phyloP scores from a whole-genome alignment of 2,888 invertebrate genomes.

The Scaptomyza flava region DNA sequence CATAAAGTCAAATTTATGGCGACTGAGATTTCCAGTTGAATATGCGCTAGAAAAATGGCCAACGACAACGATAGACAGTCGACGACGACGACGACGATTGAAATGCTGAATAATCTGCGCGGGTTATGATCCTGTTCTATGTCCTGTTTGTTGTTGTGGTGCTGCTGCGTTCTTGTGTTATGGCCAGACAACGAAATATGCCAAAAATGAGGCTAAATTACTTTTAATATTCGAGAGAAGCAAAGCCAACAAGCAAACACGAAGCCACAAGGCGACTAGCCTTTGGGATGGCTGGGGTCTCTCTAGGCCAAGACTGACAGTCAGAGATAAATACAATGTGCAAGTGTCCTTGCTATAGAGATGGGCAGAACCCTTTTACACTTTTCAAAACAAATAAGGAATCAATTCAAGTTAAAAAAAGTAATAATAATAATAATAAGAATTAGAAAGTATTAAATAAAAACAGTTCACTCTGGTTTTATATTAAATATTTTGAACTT shows the following conservation, averaged over 20 bases:
- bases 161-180: slow-evolving; percentile 16
- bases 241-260: slow-evolving; percentile 20
- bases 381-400: not conserved
- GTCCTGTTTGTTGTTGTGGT: slow-evolving; percentile 6
- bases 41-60: slow-evolving; percentile 52
- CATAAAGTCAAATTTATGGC: slow-evolving; percentile 80
- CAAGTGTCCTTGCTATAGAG: too few species aligned
- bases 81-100: slow-evolving; percentile 50
- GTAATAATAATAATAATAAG: not conserved
- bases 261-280: slow-evolving; percentile 11
- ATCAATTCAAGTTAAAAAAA: not conserved
- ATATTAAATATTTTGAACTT: not conserved
- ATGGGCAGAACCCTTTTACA: slow-evolving; percentile 12
- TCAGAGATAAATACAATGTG: slow-evolving; percentile 69
- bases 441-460: not conserved
- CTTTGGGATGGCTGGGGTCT: slow-evolving; percentile 3
- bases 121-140: slow-evolving; percentile 49
- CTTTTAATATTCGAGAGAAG: slow-evolving; percentile 68
- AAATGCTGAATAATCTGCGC: slow-evolving; percentile 73
- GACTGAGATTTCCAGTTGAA: slow-evolving; percentile 66
- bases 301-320: slow-evolving; percentile 48
- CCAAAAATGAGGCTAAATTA: slow-evolving; percentile 75
- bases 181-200: slow-evolving; percentile 64
- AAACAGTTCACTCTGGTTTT: not conserved
- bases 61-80: slow-evolving; percentile 2